phyloP scores from a whole-genome alignment of 2,888 invertebrate species.

The Drosophila nr. medialis region DNA sequence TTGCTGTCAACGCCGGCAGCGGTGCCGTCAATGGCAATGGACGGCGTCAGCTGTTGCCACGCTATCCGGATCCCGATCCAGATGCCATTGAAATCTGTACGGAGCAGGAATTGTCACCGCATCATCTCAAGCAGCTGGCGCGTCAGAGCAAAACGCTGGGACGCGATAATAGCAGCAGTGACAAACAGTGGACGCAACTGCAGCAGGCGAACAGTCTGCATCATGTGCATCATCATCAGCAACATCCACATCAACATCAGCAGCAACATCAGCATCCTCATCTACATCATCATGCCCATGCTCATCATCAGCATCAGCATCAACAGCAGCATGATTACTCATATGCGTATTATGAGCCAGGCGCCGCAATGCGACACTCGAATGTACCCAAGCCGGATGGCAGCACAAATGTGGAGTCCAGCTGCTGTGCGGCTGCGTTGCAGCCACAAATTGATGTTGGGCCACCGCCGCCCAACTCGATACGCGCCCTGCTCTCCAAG shows the following conservation, averaged over 20 bases:
- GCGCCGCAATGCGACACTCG: conserved; percentile 87
- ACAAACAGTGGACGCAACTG: conserved; percentile 53
- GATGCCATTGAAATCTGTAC: conserved; percentile 84
- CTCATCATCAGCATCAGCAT: conserved; percentile 74
- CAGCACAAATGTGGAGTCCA: conserved; percentile 17
- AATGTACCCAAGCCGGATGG: conserved; percentile 87
- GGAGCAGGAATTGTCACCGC: conserved; percentile 64
- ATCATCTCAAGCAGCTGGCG: conserved; percentile 58
- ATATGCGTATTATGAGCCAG: conserved; percentile 92
- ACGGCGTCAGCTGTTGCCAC: conserved; percentile 76
- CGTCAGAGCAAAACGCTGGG: conserved; percentile 64
- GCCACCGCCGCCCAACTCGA: conserved; percentile 84
- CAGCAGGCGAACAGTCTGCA: conserved; percentile 66
- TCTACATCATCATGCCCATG: conserved; percentile 44
- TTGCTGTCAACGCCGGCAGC: background rate
- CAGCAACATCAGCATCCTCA: conserved; percentile 77
- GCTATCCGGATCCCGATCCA: conserved; percentile 82
- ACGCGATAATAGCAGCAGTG: conserved; percentile 31
- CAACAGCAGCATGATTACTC: conserved; percentile 88
- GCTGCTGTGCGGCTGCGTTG: conserved; percentile 15
- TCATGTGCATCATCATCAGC: conserved; percentile 74
- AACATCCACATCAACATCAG: conserved; percentile 59
- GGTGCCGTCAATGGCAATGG: conserved; percentile 41
- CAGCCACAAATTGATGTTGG: conserved; percentile 51
- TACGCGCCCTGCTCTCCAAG: conserved; percentile 83